Conservation (phyloP, 35 echinoderm and acorn worm species). For the Lytechinus variegatus region DNA sequence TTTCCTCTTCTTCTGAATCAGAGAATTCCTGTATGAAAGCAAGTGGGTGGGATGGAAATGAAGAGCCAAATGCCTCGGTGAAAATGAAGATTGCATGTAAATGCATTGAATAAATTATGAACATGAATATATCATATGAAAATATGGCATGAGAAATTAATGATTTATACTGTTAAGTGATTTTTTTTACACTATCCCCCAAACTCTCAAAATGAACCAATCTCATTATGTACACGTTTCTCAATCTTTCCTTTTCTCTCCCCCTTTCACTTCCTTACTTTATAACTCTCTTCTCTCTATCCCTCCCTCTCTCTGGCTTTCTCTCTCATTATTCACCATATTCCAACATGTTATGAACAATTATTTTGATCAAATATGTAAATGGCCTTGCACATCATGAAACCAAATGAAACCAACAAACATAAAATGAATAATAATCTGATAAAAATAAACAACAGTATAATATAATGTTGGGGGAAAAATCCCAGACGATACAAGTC, state of each 20-base stretch:
- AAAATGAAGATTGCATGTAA: neutral
- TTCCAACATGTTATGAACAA: too few species aligned
- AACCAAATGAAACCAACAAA: neutral
- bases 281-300: too few species aligned
- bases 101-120: neutral
- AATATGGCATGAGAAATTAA: too few species aligned
- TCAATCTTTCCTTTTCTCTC: too few species aligned
- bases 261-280: too few species aligned
- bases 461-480: neutral
- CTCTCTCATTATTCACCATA: too few species aligned
- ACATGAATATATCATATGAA: neutral
- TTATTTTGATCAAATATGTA: neutral
- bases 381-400: neutral
- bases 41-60: slow-evolving; percentile 11
- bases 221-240: too few species aligned
- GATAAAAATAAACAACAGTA: neutral
- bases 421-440: neutral
- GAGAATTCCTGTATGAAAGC: slow-evolving; percentile 74
- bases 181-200: too few species aligned
- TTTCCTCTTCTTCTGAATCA: slow-evolving; percentile 73
- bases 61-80: neutral
- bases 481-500: neutral
- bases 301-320: too few species aligned
- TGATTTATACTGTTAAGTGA: too few species aligned
- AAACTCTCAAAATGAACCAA: too few species aligned